These are phyloP conservation scores for Drosophila repleta DNA, from an alignment of 1,140 invertebrate genomes.

Conservation along the genomic window DNA sequence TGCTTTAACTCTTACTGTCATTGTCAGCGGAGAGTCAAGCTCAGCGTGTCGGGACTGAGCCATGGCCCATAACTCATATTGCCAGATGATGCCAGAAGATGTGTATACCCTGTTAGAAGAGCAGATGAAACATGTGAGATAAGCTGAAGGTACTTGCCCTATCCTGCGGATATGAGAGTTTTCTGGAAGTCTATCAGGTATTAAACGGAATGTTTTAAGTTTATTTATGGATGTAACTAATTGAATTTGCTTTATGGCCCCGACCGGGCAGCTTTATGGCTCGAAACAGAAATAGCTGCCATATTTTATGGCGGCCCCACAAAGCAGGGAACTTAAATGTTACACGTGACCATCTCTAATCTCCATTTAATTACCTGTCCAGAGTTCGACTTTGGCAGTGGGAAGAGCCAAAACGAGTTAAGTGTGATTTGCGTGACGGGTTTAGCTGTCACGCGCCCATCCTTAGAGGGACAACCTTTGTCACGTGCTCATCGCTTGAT, in stretches of 20 bases:
- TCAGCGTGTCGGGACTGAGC: not conserved
- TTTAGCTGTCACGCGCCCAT: constrained; percentile 45
- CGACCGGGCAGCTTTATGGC: constrained; percentile 12
- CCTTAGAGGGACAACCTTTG: constrained; percentile 36
- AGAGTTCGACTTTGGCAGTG: too few species aligned
- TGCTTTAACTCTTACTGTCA: constrained; percentile 14
- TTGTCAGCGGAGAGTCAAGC: constrained; percentile 12
- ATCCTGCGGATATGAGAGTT: not conserved
- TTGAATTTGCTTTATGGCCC: constrained; percentile 27
- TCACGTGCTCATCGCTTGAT: constrained; percentile 49
- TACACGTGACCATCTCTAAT: constrained; percentile 52
- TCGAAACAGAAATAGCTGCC: constrained; percentile 5
- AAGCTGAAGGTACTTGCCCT: too few species aligned
- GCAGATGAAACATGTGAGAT: not conserved
- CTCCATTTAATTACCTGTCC: constrained; percentile 36
- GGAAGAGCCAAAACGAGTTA: constrained; percentile 21
- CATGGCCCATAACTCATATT: not conserved
- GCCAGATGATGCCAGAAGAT: not conserved
- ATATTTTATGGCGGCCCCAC: constrained; percentile 11
- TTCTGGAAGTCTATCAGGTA: not conserved
- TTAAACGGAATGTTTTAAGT: not conserved
- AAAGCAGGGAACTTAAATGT: constrained; percentile 7
- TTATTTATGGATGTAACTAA: constrained; percentile 26
- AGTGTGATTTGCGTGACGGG: constrained; percentile 55
- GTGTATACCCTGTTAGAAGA: not conserved